Evolutionary conservation across 2,797 vertebrate genomes (phyloP).

Genomic region (Garrulus glandarius): DNA sequence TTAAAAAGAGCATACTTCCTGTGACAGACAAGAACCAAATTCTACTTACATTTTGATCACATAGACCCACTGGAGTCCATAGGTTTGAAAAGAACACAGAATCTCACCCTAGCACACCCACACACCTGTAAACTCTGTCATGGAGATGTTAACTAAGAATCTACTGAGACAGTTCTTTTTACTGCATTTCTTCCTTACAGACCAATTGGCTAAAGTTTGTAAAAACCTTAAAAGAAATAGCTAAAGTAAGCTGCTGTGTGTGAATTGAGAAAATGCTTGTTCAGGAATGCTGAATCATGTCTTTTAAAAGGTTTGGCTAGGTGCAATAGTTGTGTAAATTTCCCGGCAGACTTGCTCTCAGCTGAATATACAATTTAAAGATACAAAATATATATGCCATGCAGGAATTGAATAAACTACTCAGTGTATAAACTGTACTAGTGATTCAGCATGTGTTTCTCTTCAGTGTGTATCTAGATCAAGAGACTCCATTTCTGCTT

Average conservation of each 20-base stretch:
- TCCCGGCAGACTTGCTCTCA: neutral
- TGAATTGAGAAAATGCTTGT: neutral
- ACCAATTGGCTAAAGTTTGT: neutral
- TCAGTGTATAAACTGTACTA: neutral
- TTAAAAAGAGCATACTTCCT: neutral
- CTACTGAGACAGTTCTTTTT: neutral
- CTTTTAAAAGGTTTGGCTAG: neutral
- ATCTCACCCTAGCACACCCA: neutral
- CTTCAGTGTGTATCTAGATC: neutral
- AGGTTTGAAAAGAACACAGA: neutral
- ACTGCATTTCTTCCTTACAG: neutral
- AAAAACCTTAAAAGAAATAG: neutral
- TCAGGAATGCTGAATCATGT: neutral
- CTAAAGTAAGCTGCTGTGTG: neutral
- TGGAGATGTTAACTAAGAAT: neutral
- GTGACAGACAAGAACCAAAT: neutral
- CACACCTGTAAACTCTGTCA: neutral
- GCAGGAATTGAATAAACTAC: neutral
- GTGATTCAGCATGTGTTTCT: neutral
- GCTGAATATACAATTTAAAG: neutral
- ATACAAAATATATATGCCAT: neutral
- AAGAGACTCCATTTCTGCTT: neutral
- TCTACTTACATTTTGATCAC: neutral
- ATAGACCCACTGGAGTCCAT: neutral
- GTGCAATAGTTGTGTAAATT: neutral